Base-by-base conservation (phyloP, 1,140 invertebrate species). In the Hestina assimilis region DNA sequence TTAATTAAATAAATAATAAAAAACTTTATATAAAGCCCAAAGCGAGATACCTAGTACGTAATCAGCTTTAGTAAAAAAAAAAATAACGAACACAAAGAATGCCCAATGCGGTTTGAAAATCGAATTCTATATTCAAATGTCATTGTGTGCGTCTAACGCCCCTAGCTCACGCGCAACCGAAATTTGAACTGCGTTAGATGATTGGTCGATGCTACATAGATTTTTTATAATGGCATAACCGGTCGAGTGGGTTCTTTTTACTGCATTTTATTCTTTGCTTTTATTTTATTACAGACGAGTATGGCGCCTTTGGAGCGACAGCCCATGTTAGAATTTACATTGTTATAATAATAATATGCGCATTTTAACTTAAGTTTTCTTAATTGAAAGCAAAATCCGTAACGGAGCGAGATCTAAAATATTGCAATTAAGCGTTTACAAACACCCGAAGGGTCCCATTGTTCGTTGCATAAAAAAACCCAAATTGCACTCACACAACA, bases 161-260 rank as follows among this genome's bases (percentile, higher is more conserved):
- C 80, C 72, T 74, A 7, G 15, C 77, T 79, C 66, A 5, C 41
- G 69, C 74, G 72, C 75, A 70, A 20, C 50, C 81, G 69, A 83
- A 84, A 81, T 87, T 87, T 83, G 70, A 83, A 83, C 56, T 46
- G 61, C 59, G 78, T 79, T 84, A 84, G 79, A 79, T 54, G 79
- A 83, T 86, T 86, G 83, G 83, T 53, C 47, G 65, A 66, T 54
- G 58, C 65, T 54, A 62, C 62, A 46, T 72, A 66, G 61, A 54
- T 75, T 71, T 70, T 73, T 70, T 64, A 59, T 66, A 48, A 54
- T 29, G 17, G 48, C 21, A 15, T 14, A 67, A 72, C 63, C 65
- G 57, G 72, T 69, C 29, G 33, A 51, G 54, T 57, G 52, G 55
- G 58, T 63, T n/a, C 48, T 52, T 57, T 65, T 41, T 35, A 15